Conservation (phyloP, 1,140 invertebrate species). For the Latrodectus geometricus region DNA sequence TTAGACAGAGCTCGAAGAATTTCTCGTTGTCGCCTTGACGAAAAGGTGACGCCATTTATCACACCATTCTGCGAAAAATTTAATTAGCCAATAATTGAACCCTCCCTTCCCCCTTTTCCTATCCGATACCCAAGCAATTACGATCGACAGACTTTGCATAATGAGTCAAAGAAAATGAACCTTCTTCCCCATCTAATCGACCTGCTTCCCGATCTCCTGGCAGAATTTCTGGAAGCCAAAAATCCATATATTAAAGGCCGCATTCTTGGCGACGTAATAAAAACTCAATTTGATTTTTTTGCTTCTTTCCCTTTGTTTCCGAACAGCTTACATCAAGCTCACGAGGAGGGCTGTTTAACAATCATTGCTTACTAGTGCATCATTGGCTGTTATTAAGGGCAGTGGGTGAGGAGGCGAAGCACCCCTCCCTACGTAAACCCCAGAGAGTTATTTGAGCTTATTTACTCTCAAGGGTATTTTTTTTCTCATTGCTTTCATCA, state of each 20-base stretch:
- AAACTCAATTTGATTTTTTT: background rate
- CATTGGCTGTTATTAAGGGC: conserved; percentile 32
- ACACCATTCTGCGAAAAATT: conserved; percentile 36
- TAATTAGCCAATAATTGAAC: conserved; percentile 55
- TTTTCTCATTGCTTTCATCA: conserved; percentile 11
- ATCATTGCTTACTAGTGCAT: conserved; percentile 32
- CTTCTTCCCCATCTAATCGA: conserved; percentile 19
- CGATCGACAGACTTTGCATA: conserved; percentile 8
- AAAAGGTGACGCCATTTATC: conserved; percentile 42
- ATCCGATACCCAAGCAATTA: conserved; percentile 45
- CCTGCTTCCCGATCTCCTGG: background rate
- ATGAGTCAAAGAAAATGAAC: conserved; percentile 47
- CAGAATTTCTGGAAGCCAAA: conserved; percentile 14
- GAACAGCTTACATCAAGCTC: background rate
- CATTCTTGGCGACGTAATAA: conserved; percentile 5
- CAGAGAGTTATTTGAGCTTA: conserved; percentile 3
- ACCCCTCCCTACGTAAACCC: background rate
- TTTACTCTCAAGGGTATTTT: conserved; percentile 1
- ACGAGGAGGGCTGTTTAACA: conserved; percentile 27
- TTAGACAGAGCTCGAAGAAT: background rate
- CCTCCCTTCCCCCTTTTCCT: conserved; percentile 5
- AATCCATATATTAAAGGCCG: conserved; percentile 36
- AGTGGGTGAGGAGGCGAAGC: background rate
- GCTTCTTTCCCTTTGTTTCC: background rate
- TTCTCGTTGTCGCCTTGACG: conserved; percentile 11